These are phyloP conservation scores for Antheraea assamensis DNA, from an alignment of 2,888 invertebrate species.

Conservation along the genomic window DNA sequence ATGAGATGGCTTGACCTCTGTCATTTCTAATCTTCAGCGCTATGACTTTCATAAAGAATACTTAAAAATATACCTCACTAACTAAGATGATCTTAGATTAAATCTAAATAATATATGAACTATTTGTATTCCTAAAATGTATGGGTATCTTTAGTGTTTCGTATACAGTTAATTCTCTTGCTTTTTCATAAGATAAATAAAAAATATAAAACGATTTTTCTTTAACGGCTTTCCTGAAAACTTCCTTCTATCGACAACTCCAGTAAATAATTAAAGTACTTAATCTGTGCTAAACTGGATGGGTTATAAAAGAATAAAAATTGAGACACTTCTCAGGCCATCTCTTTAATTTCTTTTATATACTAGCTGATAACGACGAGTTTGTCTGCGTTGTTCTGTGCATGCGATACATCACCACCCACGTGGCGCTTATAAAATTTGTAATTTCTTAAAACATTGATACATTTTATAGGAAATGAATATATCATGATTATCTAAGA, in stretches of 20 bases:
- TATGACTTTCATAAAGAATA: slow-evolving; percentile 1
- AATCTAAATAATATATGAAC: neutral
- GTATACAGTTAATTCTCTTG: neutral
- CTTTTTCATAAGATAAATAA: neutral
- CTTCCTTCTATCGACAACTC: neutral
- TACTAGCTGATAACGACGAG: too few species aligned
- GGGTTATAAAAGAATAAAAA: neutral
- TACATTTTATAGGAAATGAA: too few species aligned
- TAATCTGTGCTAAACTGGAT: neutral
- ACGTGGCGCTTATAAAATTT: too few species aligned
- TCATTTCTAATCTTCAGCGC: slow-evolving; percentile 6
- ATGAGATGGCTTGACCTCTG: slow-evolving; percentile 21
- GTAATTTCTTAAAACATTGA: too few species aligned
- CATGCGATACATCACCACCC: too few species aligned
- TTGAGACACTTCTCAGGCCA: too few species aligned
- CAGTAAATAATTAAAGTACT: neutral
- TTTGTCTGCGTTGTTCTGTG: too few species aligned
- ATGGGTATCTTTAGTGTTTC: neutral
- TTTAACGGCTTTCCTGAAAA: neutral
- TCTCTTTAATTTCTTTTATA: too few species aligned
- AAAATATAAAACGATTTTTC: neutral
- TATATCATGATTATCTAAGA: too few species aligned
- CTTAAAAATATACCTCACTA: neutral
- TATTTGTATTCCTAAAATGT: neutral
- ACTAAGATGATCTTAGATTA: neutral